These are phyloP conservation scores for Ferrisia virgata DNA, from an alignment of 2,888 invertebrate genomes.

Conservation along the genomic window DNA sequence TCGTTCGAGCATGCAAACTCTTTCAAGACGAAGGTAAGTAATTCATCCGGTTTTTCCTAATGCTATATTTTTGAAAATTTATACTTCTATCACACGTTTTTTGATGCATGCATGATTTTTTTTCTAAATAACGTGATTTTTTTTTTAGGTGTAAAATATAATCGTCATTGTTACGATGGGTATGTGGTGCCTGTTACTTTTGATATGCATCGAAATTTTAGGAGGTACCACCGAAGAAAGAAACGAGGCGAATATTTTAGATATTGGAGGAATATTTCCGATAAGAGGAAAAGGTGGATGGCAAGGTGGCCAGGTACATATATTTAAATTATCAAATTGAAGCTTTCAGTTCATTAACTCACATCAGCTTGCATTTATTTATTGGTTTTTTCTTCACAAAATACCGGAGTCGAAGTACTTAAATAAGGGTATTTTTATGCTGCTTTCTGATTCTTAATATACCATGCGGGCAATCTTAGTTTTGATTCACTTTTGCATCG, in stretches of 20 bases:
- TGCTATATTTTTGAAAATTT: neutral
- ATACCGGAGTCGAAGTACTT: neutral
- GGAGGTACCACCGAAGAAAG: constrained; percentile 28
- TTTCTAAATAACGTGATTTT: neutral
- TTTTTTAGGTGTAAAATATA: constrained; percentile 15
- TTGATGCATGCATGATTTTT: neutral
- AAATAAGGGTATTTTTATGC: neutral
- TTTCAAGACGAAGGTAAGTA: constrained; percentile 8
- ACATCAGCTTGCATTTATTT: neutral
- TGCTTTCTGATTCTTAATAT: neutral
- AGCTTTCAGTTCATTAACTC: neutral
- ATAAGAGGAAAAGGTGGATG: constrained; percentile 94
- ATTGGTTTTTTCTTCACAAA: neutral
- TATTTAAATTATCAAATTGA: neutral
- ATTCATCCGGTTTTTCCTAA: neutral
- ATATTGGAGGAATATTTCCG: constrained; percentile 97
- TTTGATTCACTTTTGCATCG: neutral
- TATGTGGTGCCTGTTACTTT: constrained; percentile 26
- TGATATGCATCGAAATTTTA: constrained; percentile 25
- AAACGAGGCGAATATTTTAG: constrained; percentile 67
- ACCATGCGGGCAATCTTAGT: neutral
- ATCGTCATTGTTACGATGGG: neutral
- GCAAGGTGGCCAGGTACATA: constrained; percentile 86
- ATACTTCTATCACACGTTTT: neutral
- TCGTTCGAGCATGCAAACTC: constrained; percentile 11